Evolutionary conservation across 2,797 vertebrate genomes (phyloP).

Genomic region (Ptychobarbus kaznakovi): DNA sequence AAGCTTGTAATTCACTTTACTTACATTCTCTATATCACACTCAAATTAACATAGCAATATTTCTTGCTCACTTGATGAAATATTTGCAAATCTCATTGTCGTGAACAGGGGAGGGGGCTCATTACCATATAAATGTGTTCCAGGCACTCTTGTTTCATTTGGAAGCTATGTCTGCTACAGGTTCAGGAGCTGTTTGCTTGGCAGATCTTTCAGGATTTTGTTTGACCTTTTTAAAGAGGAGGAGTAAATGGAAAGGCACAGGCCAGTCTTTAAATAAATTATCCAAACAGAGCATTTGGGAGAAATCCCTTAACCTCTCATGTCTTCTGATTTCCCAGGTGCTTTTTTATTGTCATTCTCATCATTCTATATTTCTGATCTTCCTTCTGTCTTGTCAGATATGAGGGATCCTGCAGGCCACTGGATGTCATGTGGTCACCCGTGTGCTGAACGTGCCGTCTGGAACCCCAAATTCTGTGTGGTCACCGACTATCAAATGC

Average conservation of each 20-base stretch:
- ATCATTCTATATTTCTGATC: constrained; percentile 13
- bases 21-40: constrained; percentile 27
- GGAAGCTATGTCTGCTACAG: constrained; percentile 23
- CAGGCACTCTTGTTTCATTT: constrained; percentile 48
- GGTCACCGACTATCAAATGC: constrained; percentile 77
- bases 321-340: background rate
- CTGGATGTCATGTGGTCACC: constrained; percentile 74
- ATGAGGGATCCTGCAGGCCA: constrained; percentile 65
- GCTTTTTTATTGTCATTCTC: background rate
- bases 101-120: constrained; percentile 28
- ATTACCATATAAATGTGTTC: constrained; percentile 64
- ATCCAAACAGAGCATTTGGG: background rate
- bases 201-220: constrained; percentile 41
- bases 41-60: constrained; percentile 46
- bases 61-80: constrained; percentile 35
- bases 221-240: constrained; percentile 42
- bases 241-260: constrained; percentile 38
- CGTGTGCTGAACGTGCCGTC: constrained; percentile 70
- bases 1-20: constrained; percentile 33
- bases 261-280: constrained; percentile 10
- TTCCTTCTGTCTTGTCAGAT: constrained; percentile 65
- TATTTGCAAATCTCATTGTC: constrained; percentile 40
- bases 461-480: constrained; percentile 79
- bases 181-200: constrained; percentile 54
- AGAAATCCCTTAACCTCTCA: background rate